Evolutionary conservation across 1,140 invertebrate genomes (phyloP), one percentile per base, ranked within the genome.

Genomic region (Bombus picipes): DNA sequence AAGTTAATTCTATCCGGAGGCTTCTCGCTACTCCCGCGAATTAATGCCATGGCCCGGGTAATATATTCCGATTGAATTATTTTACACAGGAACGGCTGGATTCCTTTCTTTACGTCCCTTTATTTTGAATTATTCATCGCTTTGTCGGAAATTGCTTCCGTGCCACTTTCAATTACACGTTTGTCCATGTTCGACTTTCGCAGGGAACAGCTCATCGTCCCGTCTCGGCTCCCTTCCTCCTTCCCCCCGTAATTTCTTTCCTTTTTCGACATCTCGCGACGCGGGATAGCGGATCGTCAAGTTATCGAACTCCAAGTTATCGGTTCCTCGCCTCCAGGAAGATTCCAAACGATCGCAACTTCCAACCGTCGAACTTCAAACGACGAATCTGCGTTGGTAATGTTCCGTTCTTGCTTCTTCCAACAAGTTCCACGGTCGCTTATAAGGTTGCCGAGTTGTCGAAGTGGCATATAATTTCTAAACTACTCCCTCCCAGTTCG

Each of bases 121-220:
- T 82, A 82, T 75, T 82, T 82, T 82, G 81, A 82, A 82, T 82
- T 75, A 82, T 82, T 82, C 81, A 82, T 82, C 81, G 22, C 13
- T 62, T 25, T 32, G 39, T 18, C 57, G 39, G 71, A 74, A 75
- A 75, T 82, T 75, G 70, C 57, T n/a, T 65, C 39, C 53, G 71
- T 6, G 81, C 81, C 43, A 65, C 72, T 75, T 82, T 82, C 81
- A 75, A 43, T 75, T 82, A 82, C 41, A 37, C 71, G 37, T 37
- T 62, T 65, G 57, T 32, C 25, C 80, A 34, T 72, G 81, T 75
- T 75, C 81, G 53, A 73, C 53, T 18, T 25, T 41, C 73, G 57
- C 43, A 65, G n/a, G 39, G 13, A 39, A 18, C 59, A 0, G 53
- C 6, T 34, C 34, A 10, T 59, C 47, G 57, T 59, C 25, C 57